These are phyloP conservation scores for Dryococelus australis DNA, from an alignment of 2,888 invertebrate species.

Conservation along the genomic window DNA sequence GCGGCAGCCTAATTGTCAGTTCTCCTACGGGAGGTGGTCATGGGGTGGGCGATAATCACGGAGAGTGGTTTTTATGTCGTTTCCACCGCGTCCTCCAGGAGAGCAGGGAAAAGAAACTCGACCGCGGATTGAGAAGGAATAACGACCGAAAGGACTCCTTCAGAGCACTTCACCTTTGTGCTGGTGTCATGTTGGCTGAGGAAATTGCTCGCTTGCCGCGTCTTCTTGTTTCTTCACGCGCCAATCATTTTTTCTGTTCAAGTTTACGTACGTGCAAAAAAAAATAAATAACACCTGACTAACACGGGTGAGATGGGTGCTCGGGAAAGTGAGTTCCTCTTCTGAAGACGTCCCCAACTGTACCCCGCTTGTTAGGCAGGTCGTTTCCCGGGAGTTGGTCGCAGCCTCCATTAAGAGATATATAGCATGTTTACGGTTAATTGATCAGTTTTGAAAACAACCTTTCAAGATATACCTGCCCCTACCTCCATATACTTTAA, in stretches of 20 bases:
- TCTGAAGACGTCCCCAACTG: neutral
- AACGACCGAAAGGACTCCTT: neutral
- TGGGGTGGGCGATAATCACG: neutral
- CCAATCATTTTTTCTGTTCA: neutral
- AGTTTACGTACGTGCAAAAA: neutral
- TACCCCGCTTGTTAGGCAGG: neutral
- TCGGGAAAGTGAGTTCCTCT: neutral
- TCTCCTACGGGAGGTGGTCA: neutral
- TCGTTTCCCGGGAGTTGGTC: neutral
- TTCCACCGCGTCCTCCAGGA: neutral
- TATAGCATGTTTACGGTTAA: too few species aligned
- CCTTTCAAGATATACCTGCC: too few species aligned
- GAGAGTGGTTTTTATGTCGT: neutral
- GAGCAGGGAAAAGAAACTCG: neutral
- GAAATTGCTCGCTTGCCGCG: neutral
- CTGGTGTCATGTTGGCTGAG: neutral
- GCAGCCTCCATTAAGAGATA: too few species aligned
- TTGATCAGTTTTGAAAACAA: too few species aligned
- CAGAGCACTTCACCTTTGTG: neutral
- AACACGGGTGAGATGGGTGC: neutral
- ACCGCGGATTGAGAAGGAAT: neutral
- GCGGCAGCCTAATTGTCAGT: neutral
- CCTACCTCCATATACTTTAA: too few species aligned
- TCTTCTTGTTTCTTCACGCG: neutral
- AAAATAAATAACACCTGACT: neutral